Base-by-base conservation (phyloP, 1,140 invertebrate genomes). In the Sycophila sp. region DNA sequence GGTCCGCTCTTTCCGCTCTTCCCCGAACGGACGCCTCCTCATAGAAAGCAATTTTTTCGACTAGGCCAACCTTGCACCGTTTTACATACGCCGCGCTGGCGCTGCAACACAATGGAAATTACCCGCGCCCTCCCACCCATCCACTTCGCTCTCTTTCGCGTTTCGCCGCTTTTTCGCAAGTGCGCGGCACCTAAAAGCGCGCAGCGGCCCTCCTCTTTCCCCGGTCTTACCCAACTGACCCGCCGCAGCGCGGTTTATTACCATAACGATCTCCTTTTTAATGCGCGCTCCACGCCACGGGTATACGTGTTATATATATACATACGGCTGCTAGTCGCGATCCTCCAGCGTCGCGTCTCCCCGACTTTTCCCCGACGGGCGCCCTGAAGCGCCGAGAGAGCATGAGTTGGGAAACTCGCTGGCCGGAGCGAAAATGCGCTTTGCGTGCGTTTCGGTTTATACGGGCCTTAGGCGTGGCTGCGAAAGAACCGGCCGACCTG, bases 91-190 rank as follows among this genome's bases (percentile, higher is more conserved):
- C 2, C 24, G 10, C 13, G 63, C 64, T 49, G 30, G 53, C 75
- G 51, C 62, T 63, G 68, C 66, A 79, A 78, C 77, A 79, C 78
- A 79, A 79, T 78, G 71, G 76, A 77, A 79, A 73, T 74, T 72
- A 73, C 49, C 19, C 32, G 47, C 26, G 49, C 69, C 73, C 73
- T 66, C 74, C 76, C 71, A 77, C 34, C 32, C 30, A 17, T 4
- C n/a, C n/a, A 11, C 15, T 45, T 45, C 40, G 4, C 4, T 45
- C n/a, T 45, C 22, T 56, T 24, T 51, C 3, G 32, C 17, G 6
- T 22, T 36, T n/a, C n/a, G 77, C 78, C 75, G 76, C 77, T 80
- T 82, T 82, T 83, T 83, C 79, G 81, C 80, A 82, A 83, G 68
- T 15, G 32, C 42, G 15, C 40, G 26, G 53, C 71, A 74, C 72